Percentiles rank a stretch among this genome's conserved stretches.
Evolutionary conservation across 1,140 invertebrate species (phyloP).

Genomic region (Lethrus apterus): DNA sequence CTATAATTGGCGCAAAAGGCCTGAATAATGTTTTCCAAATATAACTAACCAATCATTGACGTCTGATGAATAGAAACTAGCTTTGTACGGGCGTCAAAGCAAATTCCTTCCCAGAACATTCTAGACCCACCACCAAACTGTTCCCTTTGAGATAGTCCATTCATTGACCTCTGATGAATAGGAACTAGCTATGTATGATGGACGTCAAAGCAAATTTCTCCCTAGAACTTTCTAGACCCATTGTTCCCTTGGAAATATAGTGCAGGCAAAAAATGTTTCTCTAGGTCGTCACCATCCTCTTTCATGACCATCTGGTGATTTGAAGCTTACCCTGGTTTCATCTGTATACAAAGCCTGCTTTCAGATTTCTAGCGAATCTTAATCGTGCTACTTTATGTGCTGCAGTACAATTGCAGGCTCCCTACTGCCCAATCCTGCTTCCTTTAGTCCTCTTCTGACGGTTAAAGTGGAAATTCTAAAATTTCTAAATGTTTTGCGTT

Average conservation of each 20-base stretch:
- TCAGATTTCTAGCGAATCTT: too few species aligned
- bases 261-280: too few species aligned
- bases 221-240: too few species aligned
- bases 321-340: conserved; percentile 3
- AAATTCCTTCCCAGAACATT: too few species aligned
- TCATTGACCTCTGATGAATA: too few species aligned
- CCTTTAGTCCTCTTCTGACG: neutral
- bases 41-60: neutral
- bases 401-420: neutral
- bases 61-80: neutral
- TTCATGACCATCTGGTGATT: neutral
- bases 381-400: too few species aligned
- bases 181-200: too few species aligned
- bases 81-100: too few species aligned
- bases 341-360: conserved; percentile 6
- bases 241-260: too few species aligned
- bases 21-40: conserved; percentile 4
- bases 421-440: neutral
- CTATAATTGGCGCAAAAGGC: conserved; percentile 19
- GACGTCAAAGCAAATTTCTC: too few species aligned
- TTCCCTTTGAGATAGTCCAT: too few species aligned
- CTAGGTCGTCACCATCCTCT: neutral
- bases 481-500: neutral
- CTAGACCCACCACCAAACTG: too few species aligned
- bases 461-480: neutral